phyloP scores from a whole-genome alignment of 2,113 vertebrate species.

The Hippocampus zosterae region DNA sequence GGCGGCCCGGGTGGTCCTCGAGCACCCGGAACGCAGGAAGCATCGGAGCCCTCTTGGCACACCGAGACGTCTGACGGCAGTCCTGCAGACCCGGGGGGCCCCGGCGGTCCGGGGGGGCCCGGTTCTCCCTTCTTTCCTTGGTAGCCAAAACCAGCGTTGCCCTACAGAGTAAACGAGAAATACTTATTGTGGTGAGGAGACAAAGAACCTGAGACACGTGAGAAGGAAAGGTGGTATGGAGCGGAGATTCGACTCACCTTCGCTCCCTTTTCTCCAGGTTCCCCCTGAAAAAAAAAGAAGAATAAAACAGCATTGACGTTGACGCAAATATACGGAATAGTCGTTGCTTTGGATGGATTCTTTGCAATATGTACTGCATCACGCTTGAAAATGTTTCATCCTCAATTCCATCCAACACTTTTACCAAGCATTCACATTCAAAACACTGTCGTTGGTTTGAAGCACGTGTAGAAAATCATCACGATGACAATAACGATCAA shows the following conservation, averaged over 20 bases:
- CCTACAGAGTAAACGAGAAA: constrained; percentile 61
- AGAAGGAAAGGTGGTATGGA: neutral
- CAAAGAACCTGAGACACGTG: neutral
- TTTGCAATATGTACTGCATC: no score
- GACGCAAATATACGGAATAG: no score
- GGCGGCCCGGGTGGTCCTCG: constrained; percentile 72
- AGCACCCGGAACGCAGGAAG: constrained; percentile 64
- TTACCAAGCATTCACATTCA: no score
- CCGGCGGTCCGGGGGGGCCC: constrained; percentile 65
- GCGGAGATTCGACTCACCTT: constrained; percentile 70
- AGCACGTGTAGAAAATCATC: no score
- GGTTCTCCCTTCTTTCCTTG: constrained; percentile 82
- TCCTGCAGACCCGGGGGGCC: constrained; percentile 70
- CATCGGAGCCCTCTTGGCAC: constrained; percentile 31
- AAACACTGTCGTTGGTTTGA: no score
- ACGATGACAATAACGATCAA: no score
- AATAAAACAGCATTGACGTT: neutral
- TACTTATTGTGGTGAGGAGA: neutral
- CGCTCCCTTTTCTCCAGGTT: constrained; percentile 76
- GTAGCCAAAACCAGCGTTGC: constrained; percentile 80
- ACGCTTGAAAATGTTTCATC: no score
- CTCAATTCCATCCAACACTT: no score
- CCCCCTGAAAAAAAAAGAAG: constrained; percentile 71
- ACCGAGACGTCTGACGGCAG: constrained; percentile 25
- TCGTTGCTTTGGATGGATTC: no score